Base-by-base conservation (phyloP, 2,113 vertebrate species). In the Chaetodon trifascialis region DNA sequence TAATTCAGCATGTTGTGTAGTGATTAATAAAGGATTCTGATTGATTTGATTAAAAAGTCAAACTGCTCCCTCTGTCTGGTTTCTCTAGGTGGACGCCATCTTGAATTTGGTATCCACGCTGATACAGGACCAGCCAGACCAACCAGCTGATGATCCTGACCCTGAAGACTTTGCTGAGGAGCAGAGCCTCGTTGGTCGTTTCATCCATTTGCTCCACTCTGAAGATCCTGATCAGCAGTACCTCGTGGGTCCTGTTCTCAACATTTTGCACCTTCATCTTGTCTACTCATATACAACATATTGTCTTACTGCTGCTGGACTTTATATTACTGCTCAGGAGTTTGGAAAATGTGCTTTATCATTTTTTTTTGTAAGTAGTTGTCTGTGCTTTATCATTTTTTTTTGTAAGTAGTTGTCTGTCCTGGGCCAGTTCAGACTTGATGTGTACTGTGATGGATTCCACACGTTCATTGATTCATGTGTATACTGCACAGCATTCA, bases 111-210 rank as follows among this genome's bases (percentile, higher is more conserved):
- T 97, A 14, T 97, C 98, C 5, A 99, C 98, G 0, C 93, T 99
- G 91, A 97, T 99, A 73, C 98, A 99, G 91, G 98, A 99, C 86
- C 98, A 99, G 88, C 98, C 98, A 0, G 98, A 99, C 93, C 98
- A 99, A 68, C 98, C 98, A 2, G 95, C 96, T 0, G 98, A 99
- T 73, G 98, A 99, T 47, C 98, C 97, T 1, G 98, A 99, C 88
- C 98, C 97, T 0, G 98, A 99, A 84, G 98, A 99, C 91, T 99
- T 99, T 94, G 97, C 98, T 17, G 98, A 99, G 81, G 98, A 99
- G 86, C 98, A 99, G 89, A 97, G 98, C 80, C 97, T 99, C 25
- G 98, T 99, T 80, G 98, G 98, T 49, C 95, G 98, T 38, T 98
- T 99, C 89, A 99, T 99, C 89, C 98, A 99, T 76, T 96, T 99